A percentile compares a stretch with the other conserved stretches of the same genome.
phyloP scores from a whole-genome alignment of 1,140 invertebrate species.

The Pararge aegeria region DNA sequence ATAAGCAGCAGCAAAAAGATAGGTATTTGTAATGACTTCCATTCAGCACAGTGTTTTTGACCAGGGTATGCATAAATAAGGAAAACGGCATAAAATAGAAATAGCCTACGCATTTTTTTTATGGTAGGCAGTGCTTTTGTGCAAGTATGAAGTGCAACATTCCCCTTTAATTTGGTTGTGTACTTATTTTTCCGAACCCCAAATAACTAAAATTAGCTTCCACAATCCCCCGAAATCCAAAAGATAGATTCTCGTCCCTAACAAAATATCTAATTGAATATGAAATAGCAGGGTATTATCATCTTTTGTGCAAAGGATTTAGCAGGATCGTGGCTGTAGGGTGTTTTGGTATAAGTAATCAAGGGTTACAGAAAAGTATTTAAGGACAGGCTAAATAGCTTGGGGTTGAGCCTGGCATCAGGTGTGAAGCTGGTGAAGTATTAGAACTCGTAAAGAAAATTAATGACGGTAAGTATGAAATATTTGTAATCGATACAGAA shows the following conservation, averaged over 20 bases:
- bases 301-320: conserved; percentile 72
- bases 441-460: neutral
- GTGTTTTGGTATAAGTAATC: conserved; percentile 57
- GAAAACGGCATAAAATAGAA: no score
- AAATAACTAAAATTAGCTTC: conserved; percentile 40
- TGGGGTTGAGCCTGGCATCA: conserved; percentile 44
- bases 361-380: conserved; percentile 71
- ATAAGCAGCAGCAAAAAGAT: no score
- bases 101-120: no score
- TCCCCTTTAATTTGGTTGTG: neutral
- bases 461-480: neutral
- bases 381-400: conserved; percentile 57
- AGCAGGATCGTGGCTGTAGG: conserved; percentile 49
- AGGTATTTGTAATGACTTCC: no score
- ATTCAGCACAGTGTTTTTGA: no score
- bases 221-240: conserved; percentile 44
- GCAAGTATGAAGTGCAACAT: neutral
- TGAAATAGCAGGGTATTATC: conserved; percentile 68
- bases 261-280: conserved; percentile 78
- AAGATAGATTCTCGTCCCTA: conserved; percentile 62
- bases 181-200: conserved; percentile 1
- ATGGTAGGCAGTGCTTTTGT: no score
- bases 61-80: no score
- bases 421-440: conserved; percentile 26
- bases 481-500: no score